These are phyloP conservation scores for Channa striata DNA, from an alignment of 2,797 vertebrate genomes.

Conservation along the genomic window DNA sequence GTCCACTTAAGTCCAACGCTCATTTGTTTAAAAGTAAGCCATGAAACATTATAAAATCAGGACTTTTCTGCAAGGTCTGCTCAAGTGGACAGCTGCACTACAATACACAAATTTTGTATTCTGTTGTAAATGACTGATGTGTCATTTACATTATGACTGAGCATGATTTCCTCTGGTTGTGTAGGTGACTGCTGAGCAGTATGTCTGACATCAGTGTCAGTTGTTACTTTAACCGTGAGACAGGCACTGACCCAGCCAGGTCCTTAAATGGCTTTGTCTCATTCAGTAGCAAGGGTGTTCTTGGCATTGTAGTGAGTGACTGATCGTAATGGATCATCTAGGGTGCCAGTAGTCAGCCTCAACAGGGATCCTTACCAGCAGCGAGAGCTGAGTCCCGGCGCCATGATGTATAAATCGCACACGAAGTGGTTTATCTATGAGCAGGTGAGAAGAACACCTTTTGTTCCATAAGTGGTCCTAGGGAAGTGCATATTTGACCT, in stretches of 20 bases:
- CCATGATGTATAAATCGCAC: conserved; percentile 36
- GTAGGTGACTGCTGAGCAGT: conserved; percentile 4
- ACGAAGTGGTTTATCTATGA: conserved; percentile 43
- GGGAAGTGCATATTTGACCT: conserved; percentile 46
- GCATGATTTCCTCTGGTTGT: conserved; percentile 37
- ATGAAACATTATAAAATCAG: not conserved
- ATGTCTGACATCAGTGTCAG: conserved; percentile 39
- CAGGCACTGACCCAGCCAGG: conserved; percentile 65
- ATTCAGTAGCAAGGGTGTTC: conserved; percentile 69
- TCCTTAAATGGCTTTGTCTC: conserved; percentile 71
- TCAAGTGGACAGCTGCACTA: not conserved
- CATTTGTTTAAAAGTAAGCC: conserved; percentile 14
- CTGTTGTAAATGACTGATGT: conserved; percentile 10
- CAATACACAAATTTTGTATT: not conserved
- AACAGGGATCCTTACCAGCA: conserved; percentile 61
- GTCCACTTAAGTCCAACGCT: conserved; percentile 3
- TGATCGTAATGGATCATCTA: conserved; percentile 69
- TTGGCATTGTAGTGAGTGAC: conserved; percentile 72
- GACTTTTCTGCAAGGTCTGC: not conserved
- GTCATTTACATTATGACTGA: conserved; percentile 44
- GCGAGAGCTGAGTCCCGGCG: conserved; percentile 23
- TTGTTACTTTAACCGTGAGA: conserved; percentile 64
- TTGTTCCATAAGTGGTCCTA: conserved; percentile 9
- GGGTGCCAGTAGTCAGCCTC: conserved; percentile 67
- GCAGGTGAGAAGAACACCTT: conserved; percentile 15